These are phyloP conservation scores for Agrochola lychnidis DNA, from an alignment of 2,888 invertebrate genomes.

Conservation along the genomic window DNA sequence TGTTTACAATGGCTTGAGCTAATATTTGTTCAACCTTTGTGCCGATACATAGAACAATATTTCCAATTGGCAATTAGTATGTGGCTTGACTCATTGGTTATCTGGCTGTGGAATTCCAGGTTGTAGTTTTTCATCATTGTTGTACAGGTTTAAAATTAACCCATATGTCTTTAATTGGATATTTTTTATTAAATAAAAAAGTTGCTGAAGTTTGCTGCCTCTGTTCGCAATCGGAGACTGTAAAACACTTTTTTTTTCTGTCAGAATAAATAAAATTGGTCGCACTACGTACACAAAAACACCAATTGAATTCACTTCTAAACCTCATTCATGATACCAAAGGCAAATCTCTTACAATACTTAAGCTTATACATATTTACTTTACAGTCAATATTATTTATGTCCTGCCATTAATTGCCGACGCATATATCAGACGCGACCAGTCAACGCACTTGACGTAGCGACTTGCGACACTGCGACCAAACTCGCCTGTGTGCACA, in stretches of 20 bases:
- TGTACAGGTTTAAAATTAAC: background rate
- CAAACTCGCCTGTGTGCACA: conserved; percentile 68
- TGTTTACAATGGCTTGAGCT: background rate
- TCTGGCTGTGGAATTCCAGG: background rate
- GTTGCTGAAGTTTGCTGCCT: no score
- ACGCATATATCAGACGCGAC: conserved; percentile 74
- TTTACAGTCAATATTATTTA: conserved; percentile 75
- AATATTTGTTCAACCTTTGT: no score
- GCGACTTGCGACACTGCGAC: conserved; percentile 68
- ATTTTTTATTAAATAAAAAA: no score
- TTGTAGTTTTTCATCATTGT: background rate
- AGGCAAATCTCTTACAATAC: conserved; percentile 49
- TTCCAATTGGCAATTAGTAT: background rate
- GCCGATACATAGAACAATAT: background rate
- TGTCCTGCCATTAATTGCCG: conserved; percentile 75
- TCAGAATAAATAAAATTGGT: conserved; percentile 2
- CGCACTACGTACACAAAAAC: conserved; percentile 9
- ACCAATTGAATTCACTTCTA: conserved; percentile 58
- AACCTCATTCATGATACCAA: conserved; percentile 55
- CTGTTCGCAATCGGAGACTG: background rate
- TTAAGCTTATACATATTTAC: conserved; percentile 65
- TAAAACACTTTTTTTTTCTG: background rate
- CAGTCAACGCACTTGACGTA: conserved; percentile 73
- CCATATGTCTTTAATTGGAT: background rate
- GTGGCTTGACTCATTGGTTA: background rate